These are phyloP conservation scores for Eurytoma californica DNA, from an alignment of 2,888 invertebrate species.

Conservation along the genomic window DNA sequence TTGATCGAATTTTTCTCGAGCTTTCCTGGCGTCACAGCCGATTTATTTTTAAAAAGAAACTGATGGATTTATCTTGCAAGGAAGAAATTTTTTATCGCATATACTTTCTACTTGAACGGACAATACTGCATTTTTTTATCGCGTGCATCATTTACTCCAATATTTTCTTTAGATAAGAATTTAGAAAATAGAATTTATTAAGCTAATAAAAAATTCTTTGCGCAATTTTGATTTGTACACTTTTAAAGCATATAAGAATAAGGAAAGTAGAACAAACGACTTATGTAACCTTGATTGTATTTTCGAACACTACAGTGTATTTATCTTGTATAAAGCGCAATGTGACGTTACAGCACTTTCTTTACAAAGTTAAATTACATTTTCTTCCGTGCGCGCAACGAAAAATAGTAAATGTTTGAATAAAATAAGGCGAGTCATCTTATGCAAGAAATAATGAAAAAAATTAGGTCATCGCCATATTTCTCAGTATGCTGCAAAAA, in stretches of 20 bases:
- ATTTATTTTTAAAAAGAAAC: too few relatives aligned
- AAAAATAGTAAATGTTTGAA: slow-evolving; percentile 50
- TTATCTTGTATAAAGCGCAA: slow-evolving; percentile 24
- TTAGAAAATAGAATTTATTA: too few relatives aligned
- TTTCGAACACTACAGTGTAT: slow-evolving; percentile 15
- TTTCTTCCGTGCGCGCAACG: slow-evolving; percentile 42
- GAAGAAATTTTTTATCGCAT: background rate
- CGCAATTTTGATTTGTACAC: background rate
- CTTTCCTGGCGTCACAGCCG: too few relatives aligned
- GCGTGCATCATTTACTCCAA: too few relatives aligned
- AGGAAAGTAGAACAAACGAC: background rate
- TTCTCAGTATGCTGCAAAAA: slow-evolving; percentile 24
- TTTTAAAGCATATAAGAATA: background rate
- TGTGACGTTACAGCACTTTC: slow-evolving; percentile 26
- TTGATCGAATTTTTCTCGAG: too few relatives aligned
- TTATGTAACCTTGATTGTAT: slow-evolving; percentile 10
- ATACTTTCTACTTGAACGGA: background rate
- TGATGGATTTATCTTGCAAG: too few relatives aligned
- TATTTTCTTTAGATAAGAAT: too few relatives aligned
- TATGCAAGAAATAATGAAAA: slow-evolving; percentile 49
- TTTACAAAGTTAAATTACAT: slow-evolving; percentile 53
- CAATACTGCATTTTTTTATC: background rate
- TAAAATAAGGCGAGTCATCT: slow-evolving; percentile 52
- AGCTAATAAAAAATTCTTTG: too few relatives aligned
- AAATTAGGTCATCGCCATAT: slow-evolving; percentile 50